Evolutionary conservation across 2,113 vertebrate species (phyloP).

Genomic region (Ceyx margarethae): DNA sequence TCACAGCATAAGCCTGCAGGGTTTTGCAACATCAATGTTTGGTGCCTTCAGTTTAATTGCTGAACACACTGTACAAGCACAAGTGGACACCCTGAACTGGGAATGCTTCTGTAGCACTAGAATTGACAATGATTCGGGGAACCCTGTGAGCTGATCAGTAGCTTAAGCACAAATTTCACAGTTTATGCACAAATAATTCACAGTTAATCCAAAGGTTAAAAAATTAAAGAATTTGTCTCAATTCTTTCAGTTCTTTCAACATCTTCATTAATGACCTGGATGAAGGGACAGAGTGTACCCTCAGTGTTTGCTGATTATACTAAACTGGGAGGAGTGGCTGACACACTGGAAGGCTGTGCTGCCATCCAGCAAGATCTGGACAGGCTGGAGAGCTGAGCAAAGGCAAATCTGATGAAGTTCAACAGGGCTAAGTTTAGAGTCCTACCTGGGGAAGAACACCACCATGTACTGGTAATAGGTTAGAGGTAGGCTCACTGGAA

Average conservation of each 20-base stretch:
- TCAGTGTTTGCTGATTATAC: no score
- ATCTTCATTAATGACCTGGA: no score
- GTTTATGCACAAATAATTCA: not conserved
- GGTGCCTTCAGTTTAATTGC: not conserved
- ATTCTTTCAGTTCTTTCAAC: not conserved
- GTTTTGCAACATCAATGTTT: not conserved
- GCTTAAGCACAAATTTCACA: not conserved
- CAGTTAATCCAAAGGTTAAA: not conserved
- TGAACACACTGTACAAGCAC: constrained; percentile 15
- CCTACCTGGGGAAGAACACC: no score
- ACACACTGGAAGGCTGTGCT: no score
- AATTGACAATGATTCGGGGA: not conserved
- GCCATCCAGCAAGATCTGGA: no score
- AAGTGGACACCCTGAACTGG: not conserved
- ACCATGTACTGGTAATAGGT: no score
- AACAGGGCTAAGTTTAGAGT: no score
- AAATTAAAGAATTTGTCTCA: not conserved
- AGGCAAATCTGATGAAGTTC: no score
- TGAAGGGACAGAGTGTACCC: no score
- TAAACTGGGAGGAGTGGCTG: no score
- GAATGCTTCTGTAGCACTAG: not conserved
- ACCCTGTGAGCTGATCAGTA: not conserved
- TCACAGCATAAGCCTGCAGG: constrained; percentile 5
- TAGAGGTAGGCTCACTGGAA: no score
- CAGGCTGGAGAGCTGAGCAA: no score